Evolutionary conservation across 2,888 invertebrate genomes (phyloP).

Genomic region (Nemotelus nigrinus): DNA sequence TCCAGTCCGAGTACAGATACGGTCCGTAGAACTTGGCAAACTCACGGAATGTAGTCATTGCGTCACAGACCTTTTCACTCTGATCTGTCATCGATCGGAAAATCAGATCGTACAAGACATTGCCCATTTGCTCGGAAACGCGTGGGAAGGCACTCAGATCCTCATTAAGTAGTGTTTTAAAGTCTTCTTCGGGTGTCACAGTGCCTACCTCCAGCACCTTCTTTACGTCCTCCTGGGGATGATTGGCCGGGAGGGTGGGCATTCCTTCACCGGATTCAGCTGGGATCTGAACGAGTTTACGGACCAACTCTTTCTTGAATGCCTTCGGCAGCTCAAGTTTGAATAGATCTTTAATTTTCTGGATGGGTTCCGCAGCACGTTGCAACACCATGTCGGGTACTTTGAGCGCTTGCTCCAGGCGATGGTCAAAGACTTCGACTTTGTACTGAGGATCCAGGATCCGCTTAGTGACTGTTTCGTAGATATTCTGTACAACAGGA

Average conservation of each 20-base stretch:
- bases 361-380: slow-evolving; percentile 65
- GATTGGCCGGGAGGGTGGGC: not conserved
- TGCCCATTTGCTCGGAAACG: slow-evolving; percentile 58
- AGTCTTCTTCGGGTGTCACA: slow-evolving; percentile 72
- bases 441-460: slow-evolving; percentile 71
- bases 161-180: slow-evolving; percentile 64
- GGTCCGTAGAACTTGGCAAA: slow-evolving; percentile 60
- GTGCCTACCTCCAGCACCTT: slow-evolving; percentile 67
- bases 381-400: slow-evolving; percentile 67
- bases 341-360: slow-evolving; percentile 67
- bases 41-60: slow-evolving; percentile 63
- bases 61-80: slow-evolving; percentile 57
- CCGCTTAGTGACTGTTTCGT: slow-evolving; percentile 69
- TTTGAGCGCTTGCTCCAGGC: slow-evolving; percentile 67
- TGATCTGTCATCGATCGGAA: slow-evolving; percentile 56
- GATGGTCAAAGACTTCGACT: slow-evolving; percentile 67
- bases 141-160: slow-evolving; percentile 59
- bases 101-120: slow-evolving; percentile 57
- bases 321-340: slow-evolving; percentile 64
- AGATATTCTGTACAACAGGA: slow-evolving; percentile 67
- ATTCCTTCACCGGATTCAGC: slow-evolving; percentile 52
- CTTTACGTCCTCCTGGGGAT: slow-evolving; percentile 45
- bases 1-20: slow-evolving; percentile 61
- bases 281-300: slow-evolving; percentile 54
- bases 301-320: slow-evolving; percentile 57